A percentile compares a stretch with the other conserved stretches of the same genome.
Conservation (phyloP, 2,888 invertebrate genomes). For the Apantesis nais region DNA sequence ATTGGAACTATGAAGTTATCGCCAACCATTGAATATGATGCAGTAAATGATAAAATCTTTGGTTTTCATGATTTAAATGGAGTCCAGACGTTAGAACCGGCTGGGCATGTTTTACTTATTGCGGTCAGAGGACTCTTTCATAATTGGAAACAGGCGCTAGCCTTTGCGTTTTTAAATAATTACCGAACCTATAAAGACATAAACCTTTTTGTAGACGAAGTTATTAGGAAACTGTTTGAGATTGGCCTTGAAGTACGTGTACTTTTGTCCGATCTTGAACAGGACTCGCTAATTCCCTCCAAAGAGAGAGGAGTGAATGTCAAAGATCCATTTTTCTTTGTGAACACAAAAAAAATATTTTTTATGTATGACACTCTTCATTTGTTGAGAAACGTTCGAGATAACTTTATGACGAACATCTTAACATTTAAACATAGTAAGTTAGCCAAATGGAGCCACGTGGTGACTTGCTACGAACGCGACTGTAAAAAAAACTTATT, state of each 20-base stretch:
- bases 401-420: slow-evolving; percentile 18
- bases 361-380: slow-evolving; percentile 39
- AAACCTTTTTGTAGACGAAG: slow-evolving; percentile 18
- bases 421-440: slow-evolving; percentile 10
- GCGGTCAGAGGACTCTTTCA: slow-evolving; percentile 42
- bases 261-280: slow-evolving; percentile 27
- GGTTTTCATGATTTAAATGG: slow-evolving; percentile 43
- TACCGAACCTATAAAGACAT: slow-evolving; percentile 22
- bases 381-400: slow-evolving; percentile 33
- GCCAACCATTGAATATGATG: slow-evolving; percentile 37
- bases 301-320: neutral
- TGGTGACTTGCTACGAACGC: slow-evolving; percentile 32
- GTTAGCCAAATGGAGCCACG: slow-evolving; percentile 35
- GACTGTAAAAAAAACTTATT: slow-evolving; percentile 26
- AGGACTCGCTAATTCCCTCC: neutral
- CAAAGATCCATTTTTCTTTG: slow-evolving; percentile 19
- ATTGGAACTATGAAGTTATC: slow-evolving; percentile 27
- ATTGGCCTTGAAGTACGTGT: slow-evolving; percentile 43
- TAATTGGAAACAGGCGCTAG: slow-evolving; percentile 39
- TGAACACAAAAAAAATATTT: slow-evolving; percentile 33
- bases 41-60: slow-evolving; percentile 30
- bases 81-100: slow-evolving; percentile 24
- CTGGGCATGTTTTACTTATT: slow-evolving; percentile 30
- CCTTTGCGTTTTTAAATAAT: slow-evolving; percentile 25
- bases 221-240: slow-evolving; percentile 24